Conservation (phyloP, 1,140 invertebrate genomes). For the Pachypsylla venusta region DNA sequence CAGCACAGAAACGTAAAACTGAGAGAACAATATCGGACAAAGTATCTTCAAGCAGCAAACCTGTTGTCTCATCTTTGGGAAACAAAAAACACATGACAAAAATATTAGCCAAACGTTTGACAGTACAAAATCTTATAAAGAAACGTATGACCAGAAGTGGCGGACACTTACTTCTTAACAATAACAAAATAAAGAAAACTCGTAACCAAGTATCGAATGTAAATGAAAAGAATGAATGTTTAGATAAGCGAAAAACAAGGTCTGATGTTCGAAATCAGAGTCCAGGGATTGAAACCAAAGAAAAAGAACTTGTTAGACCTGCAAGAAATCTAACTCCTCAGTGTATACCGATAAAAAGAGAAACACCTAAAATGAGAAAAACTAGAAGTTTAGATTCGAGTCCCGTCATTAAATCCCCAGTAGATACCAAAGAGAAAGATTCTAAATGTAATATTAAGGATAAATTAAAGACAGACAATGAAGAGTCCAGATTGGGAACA, state of each 20-base stretch:
- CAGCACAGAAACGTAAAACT: neutral
- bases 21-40: neutral
- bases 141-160: neutral
- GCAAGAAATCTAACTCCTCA: neutral
- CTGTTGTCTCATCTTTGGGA: neutral
- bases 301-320: neutral
- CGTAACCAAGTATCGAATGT: neutral
- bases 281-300: neutral
- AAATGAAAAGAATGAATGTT: neutral
- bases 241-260: constrained; percentile 6
- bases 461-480: no score
- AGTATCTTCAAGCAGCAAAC: neutral
- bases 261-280: neutral
- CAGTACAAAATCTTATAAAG: neutral
- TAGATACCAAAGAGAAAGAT: neutral
- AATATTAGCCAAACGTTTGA: no score
- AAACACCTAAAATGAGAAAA: constrained; percentile 10
- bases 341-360: no score
- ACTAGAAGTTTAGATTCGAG: neutral
- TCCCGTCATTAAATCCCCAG: neutral
- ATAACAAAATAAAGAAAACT: neutral
- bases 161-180: no score
- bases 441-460: no score
- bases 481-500: neutral
- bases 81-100: neutral